Conservation (phyloP, 2,797 vertebrate genomes). For the Bradypodion ventrale region DNA sequence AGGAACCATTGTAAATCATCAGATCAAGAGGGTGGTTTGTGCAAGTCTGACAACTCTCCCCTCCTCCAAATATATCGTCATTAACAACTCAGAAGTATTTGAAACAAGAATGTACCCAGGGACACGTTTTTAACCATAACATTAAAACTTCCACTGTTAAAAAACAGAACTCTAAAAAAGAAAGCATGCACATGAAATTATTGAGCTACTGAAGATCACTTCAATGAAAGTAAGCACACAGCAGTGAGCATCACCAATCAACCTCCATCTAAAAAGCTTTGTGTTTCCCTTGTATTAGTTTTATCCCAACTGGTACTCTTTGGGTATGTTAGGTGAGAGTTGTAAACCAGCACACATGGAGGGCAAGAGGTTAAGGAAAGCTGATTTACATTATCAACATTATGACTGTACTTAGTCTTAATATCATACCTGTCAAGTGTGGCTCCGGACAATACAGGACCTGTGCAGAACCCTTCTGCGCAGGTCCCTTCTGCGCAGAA, state of each 20-base stretch:
- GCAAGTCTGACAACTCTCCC: neutral
- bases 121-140: neutral
- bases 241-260: neutral
- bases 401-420: neutral
- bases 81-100: neutral
- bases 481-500: too few relatives aligned
- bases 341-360: neutral
- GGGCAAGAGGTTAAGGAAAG: too few relatives aligned
- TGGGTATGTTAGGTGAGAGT: neutral
- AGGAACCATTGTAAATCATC: constrained; percentile 4
- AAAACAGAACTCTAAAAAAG: neutral
- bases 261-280: neutral
- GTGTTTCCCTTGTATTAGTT: neutral
- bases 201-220: neutral
- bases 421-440: too few relatives aligned
- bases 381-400: neutral
- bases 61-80: neutral
- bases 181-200: neutral
- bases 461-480: too few relatives aligned
- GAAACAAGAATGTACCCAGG: neutral
- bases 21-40: constrained; percentile 6
- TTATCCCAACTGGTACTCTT: neutral
- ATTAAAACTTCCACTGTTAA: fast-evolving
- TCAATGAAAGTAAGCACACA: neutral
- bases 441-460: too few relatives aligned